phyloP scores from a whole-genome alignment of 2,113 vertebrate species.

The Mus spicilegus region DNA sequence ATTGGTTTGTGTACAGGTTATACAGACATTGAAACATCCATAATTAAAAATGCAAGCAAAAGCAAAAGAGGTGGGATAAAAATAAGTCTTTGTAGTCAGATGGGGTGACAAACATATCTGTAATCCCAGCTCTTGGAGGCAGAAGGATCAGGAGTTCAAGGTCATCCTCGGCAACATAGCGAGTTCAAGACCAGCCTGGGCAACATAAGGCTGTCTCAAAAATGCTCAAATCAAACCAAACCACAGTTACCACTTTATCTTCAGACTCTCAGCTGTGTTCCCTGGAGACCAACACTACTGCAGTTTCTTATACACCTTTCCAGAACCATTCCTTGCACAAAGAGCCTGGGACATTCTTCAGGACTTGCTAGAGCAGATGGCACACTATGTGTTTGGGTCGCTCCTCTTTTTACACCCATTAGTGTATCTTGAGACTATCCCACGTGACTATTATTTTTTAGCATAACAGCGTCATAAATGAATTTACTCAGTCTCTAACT shows the following conservation, averaged over 20 bases:
- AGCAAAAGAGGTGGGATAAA: background rate
- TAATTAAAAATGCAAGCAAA: background rate
- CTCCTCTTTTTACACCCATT: background rate
- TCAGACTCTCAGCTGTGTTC: background rate
- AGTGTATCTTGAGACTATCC: background rate
- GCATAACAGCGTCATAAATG: background rate
- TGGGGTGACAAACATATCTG: background rate
- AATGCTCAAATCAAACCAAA: background rate
- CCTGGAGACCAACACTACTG: background rate
- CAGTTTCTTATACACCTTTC: background rate
- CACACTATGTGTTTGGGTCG: background rate
- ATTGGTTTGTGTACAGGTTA: background rate
- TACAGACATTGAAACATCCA: background rate
- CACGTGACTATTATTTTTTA: background rate
- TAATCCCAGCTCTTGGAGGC: background rate
- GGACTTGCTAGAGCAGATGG: background rate
- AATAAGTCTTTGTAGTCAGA: background rate
- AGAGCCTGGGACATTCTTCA: background rate
- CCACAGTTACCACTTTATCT: background rate
- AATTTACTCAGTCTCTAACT: background rate
- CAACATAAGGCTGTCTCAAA: background rate
- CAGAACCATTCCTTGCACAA: background rate
- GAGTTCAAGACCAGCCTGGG: background rate
- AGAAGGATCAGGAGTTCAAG: background rate
- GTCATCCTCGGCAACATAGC: background rate